These are phyloP conservation scores for Taenioides sp. DNA, from an alignment of 2,797 vertebrate genomes.

Conservation along the genomic window DNA sequence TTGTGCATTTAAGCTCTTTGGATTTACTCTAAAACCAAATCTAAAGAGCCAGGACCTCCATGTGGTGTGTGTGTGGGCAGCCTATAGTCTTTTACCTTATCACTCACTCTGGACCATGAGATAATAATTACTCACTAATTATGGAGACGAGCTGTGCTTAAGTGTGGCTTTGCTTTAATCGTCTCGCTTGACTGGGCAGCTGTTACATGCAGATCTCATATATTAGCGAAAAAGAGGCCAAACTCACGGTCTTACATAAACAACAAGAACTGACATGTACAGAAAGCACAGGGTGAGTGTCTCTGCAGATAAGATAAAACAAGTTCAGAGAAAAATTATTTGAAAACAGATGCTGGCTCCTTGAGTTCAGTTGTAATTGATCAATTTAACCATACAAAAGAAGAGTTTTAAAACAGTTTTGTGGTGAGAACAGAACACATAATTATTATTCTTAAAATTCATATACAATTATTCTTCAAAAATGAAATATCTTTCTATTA, in stretches of 20 bases:
- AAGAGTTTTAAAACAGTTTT: neutral
- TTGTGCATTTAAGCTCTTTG: constrained; percentile 37
- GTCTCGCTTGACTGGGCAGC: constrained; percentile 27
- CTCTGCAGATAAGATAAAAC: neutral
- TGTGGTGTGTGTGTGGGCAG: constrained; percentile 6
- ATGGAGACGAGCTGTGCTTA: constrained; percentile 74
- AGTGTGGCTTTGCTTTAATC: constrained; percentile 71
- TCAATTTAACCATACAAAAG: constrained; percentile 8
- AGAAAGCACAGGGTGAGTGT: neutral
- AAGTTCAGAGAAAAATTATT: constrained; percentile 13
- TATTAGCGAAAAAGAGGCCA: constrained; percentile 11
- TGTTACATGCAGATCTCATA: constrained; percentile 39
- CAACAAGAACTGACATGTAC: neutral
- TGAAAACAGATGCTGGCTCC: constrained; percentile 37
- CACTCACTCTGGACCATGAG: constrained; percentile 54
- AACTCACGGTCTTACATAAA: neutral
- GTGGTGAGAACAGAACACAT: neutral
- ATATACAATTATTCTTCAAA: no score
- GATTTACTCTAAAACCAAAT: constrained; percentile 20
- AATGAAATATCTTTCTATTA: neutral
- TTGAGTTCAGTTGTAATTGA: constrained; percentile 13
- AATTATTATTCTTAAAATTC: no score
- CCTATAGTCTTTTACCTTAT: constrained; percentile 24
- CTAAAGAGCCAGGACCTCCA: neutral
- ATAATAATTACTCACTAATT: constrained; percentile 77